phyloP scores from a whole-genome alignment of 2,888 invertebrate genomes.

The Drosophila flavopinicola region DNA sequence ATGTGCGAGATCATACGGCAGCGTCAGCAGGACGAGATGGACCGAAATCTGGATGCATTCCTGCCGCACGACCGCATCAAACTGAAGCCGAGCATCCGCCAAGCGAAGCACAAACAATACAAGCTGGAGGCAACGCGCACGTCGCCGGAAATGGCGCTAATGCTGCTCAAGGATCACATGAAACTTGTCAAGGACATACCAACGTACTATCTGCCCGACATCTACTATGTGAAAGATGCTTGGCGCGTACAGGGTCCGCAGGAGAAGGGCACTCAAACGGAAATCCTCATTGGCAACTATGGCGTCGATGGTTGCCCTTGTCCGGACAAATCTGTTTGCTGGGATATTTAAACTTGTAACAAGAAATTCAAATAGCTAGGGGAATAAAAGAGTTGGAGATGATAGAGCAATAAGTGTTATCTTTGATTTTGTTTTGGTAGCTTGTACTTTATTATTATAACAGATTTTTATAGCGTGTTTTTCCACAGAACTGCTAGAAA shows the following conservation, averaged over 20 bases:
- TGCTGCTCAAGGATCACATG: slow-evolving; percentile 51
- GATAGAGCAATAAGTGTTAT: neutral
- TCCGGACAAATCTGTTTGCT: slow-evolving; percentile 54
- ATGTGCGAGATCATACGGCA: slow-evolving; percentile 37
- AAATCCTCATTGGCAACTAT: slow-evolving; percentile 48
- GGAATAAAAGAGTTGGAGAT: slow-evolving; percentile 37
- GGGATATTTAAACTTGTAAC: slow-evolving; percentile 48
- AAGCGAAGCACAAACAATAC: slow-evolving; percentile 58
- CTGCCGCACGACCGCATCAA: slow-evolving; percentile 37
- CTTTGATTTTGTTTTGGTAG: too few species aligned
- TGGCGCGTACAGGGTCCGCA: slow-evolving; percentile 35
- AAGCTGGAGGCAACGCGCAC: slow-evolving; percentile 29
- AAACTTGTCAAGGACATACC: slow-evolving; percentile 35
- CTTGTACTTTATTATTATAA: too few species aligned
- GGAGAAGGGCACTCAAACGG: slow-evolving; percentile 62
- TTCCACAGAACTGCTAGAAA: too few species aligned
- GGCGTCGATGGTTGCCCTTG: slow-evolving; percentile 72
- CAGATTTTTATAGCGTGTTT: too few species aligned
- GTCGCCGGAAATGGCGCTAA: slow-evolving; percentile 35
- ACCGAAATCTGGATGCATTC: slow-evolving; percentile 47
- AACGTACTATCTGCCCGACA: slow-evolving; percentile 57
- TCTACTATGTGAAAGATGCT: slow-evolving; percentile 29
- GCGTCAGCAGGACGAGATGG: slow-evolving; percentile 39
- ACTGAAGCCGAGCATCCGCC: slow-evolving; percentile 50
- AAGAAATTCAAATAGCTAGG: slow-evolving; percentile 12